Evolutionary conservation across 92 coral and sea anemone genomes (phyloP).

Genomic region (Phenganax marumi): DNA sequence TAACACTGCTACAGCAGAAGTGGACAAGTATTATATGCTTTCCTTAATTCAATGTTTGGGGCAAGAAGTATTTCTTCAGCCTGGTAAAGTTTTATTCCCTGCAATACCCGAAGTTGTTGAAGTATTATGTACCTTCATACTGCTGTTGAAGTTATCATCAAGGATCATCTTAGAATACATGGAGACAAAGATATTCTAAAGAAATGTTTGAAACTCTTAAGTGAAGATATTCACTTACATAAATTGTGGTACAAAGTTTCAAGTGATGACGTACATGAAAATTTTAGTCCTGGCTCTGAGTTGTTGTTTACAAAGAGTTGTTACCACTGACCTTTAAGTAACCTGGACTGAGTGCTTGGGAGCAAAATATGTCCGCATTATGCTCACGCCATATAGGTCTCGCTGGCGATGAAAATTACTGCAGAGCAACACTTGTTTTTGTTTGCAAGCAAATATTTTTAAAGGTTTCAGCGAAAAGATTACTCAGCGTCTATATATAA

Average conservation of each 20-base stretch:
- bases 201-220: conserved; percentile 6
- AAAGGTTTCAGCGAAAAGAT: no score
- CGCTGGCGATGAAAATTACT: no score
- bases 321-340: no score
- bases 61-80: background rate
- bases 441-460: no score
- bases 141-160: background rate
- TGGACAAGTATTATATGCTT: background rate
- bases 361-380: no score
- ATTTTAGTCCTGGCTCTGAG: background rate
- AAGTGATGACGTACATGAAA: background rate
- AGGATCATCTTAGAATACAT: conserved; percentile 1
- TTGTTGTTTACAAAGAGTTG: conserved; percentile 13
- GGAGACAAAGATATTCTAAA: conserved; percentile 6
- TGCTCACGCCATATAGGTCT: no score
- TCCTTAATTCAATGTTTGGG: conserved; percentile 6
- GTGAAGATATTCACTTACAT: background rate
- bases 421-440: no score
- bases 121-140: background rate
- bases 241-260: conserved; percentile 6
- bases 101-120: conserved; percentile 2
- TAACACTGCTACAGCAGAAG: background rate
- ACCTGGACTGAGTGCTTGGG: no score
- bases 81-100: conserved; percentile 10
- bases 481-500: no score